Base-by-base conservation (phyloP, 2,888 invertebrate genomes). In the Minunthozetes semirufus region DNA sequence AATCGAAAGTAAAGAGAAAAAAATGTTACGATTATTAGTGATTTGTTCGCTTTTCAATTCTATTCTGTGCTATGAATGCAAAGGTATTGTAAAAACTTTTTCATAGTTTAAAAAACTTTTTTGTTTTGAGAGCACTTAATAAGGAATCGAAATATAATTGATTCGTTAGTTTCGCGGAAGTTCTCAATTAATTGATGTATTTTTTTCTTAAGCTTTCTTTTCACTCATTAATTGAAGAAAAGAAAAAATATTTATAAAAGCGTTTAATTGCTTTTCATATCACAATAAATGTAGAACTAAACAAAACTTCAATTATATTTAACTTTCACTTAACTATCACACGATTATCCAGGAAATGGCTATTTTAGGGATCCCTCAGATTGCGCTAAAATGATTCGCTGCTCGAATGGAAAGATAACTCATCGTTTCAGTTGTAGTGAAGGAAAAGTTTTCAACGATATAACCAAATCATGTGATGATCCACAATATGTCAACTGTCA, bases 341-440 rank as follows among this genome's bases (percentile, higher is more conserved):
- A 42, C 42, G 11, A 42, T 38, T 17, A 68, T 68, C 1, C 22
- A 68, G 68, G 68, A 68, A 68, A 68, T 68, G 68, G 68, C 6
- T 68, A 68, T 68, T 68, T 68, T n/a, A n/a, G 68, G 38, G 68
- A 68, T 38, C 68, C 38, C 3, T 38, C 38, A 68, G 68, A 68
- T 68, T 68, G 68, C 22, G 68, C 68, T 42, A 68, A 68, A 68
- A 68, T 68, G 68, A 42, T 68, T 42, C 68, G 68, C 8, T 68
- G 68, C 19, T 68, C 68, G 6, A 46, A 68, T 38, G 68, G 68
- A n/a, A 68, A 42, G 38, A 68, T 68, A 13, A 68, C 68, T 42
- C 68, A 68, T 68, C 38, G 68, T n/a, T 68, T 68, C 42, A 68
- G 42, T 42, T 68, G 68, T 42, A 42, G 68, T 42, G 68, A 68